Evolutionary conservation across 2,888 invertebrate genomes (phyloP).

Genomic region (Dryococelus australis): DNA sequence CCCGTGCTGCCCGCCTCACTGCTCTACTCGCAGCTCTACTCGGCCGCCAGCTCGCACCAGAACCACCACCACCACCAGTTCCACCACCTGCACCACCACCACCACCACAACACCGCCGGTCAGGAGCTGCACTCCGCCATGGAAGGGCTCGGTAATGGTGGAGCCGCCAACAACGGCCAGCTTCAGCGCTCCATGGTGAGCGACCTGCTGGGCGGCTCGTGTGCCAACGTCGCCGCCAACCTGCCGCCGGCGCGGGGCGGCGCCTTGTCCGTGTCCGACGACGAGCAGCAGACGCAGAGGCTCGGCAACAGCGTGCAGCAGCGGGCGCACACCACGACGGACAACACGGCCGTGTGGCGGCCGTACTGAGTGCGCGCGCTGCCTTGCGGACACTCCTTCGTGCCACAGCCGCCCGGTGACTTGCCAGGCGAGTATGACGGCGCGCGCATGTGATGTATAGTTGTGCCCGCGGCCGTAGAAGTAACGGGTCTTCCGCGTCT

Average conservation of each 20-base stretch:
- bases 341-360: constrained; percentile 43
- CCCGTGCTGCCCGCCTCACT: constrained; percentile 83
- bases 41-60: constrained; percentile 66
- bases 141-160: constrained; percentile 42
- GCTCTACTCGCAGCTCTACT: constrained; percentile 83
- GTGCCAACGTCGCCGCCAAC: constrained; percentile 35
- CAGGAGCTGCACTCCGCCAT: constrained; percentile 43
- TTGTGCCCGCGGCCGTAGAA: too few species aligned
- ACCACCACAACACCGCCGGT: constrained; percentile 33
- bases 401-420: neutral
- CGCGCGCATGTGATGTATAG: too few species aligned
- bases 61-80: constrained; percentile 45
- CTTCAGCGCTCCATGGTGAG: constrained; percentile 38
- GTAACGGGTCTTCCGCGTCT: too few species aligned
- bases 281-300: constrained; percentile 40
- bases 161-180: constrained; percentile 24
- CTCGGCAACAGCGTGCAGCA: constrained; percentile 38
- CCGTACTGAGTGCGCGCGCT: constrained; percentile 39
- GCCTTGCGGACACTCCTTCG: neutral
- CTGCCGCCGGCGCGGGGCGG: constrained; percentile 31
- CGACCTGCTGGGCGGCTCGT: constrained; percentile 40
- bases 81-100: constrained; percentile 43
- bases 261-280: constrained; percentile 42
- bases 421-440: neutral
- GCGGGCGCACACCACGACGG: constrained; percentile 40